phyloP scores from a whole-genome alignment of 2,113 vertebrate genomes.

The Promerops cafer region DNA sequence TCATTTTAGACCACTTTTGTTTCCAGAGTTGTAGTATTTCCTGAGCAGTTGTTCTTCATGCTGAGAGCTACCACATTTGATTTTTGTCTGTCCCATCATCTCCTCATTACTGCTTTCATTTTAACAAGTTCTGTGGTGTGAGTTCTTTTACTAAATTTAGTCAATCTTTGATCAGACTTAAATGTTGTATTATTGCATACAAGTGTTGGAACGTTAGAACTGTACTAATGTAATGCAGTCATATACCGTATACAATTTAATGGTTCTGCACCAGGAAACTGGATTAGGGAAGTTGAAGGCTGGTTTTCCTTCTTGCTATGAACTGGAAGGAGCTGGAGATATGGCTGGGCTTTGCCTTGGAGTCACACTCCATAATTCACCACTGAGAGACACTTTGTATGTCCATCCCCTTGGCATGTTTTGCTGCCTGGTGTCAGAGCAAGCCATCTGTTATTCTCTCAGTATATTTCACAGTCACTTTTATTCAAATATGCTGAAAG shows the following conservation, averaged over 20 bases:
- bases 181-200: neutral
- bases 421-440: neutral
- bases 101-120: neutral
- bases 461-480: neutral
- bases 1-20: neutral
- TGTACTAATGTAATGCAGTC: neutral
- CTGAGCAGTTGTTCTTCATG: neutral
- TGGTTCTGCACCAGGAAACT: neutral
- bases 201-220: neutral
- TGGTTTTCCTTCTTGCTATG: neutral
- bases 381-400: neutral
- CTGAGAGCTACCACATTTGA: neutral
- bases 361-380: neutral
- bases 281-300: neutral
- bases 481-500: neutral
- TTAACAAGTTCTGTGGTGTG: neutral
- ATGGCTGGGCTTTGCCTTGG: neutral
- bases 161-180: neutral
- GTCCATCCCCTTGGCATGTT: neutral
- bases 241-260: neutral
- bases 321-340: neutral
- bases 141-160: neutral
- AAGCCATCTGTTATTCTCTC: slow-evolving; percentile 3
- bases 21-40: neutral
- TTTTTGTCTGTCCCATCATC: neutral